phyloP scores from a whole-genome alignment of 2,113 vertebrate species.

The Ramphastos sulfuratus region DNA sequence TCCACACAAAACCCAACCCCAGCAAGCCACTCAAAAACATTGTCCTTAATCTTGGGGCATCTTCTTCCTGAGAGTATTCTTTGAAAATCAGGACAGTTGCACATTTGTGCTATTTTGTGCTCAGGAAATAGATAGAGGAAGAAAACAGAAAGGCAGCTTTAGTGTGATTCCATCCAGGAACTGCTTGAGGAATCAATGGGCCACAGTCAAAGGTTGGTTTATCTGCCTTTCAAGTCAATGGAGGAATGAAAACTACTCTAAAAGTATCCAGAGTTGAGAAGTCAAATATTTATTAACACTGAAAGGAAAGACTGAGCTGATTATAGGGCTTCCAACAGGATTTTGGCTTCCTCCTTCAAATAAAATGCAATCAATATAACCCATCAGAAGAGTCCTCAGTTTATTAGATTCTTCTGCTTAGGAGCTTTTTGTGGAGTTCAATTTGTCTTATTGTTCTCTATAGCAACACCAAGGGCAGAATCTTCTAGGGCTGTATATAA shows the following conservation, averaged over 20 bases:
- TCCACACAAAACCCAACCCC: neutral
- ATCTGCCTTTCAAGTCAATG: constrained; percentile 68
- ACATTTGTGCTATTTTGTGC: neutral
- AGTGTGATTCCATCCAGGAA: neutral
- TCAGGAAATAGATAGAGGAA: neutral
- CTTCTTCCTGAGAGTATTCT: neutral
- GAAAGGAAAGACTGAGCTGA: constrained; percentile 16
- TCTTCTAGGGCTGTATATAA: neutral
- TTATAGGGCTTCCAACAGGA: neutral
- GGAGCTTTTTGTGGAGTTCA: constrained; percentile 28
- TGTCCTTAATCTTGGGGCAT: neutral
- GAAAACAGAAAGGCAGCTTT: neutral
- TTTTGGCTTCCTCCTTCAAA: constrained; percentile 38
- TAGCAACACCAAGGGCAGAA: neutral
- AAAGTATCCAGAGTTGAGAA: constrained; percentile 71
- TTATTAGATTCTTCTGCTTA: constrained; percentile 54
- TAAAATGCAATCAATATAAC: constrained; percentile 45
- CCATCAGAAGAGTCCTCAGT: neutral
- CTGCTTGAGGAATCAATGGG: constrained; percentile 70
- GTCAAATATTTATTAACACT: constrained; percentile 60
- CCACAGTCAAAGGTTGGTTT: constrained; percentile 76
- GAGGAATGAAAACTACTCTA: constrained; percentile 69
- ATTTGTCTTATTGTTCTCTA: constrained; percentile 33
- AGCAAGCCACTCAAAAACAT: neutral
- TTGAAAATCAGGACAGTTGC: neutral